These are phyloP conservation scores for Danaus melanippus DNA, from an alignment of 1,140 invertebrate genomes.

Conservation along the genomic window DNA sequence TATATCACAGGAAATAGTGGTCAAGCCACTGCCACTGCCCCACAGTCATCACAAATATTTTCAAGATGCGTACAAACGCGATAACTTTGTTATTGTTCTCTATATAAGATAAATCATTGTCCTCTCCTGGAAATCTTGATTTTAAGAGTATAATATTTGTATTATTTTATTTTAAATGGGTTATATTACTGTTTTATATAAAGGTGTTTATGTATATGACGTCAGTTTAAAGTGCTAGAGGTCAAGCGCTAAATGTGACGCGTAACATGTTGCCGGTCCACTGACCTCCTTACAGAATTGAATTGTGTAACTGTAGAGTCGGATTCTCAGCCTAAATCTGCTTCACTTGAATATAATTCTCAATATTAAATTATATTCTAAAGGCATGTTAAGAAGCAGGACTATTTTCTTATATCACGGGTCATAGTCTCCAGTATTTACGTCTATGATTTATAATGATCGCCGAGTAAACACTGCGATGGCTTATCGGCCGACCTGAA, in stretches of 20 bases:
- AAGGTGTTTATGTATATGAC: too few species aligned
- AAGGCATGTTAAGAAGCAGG: constrained; percentile 4
- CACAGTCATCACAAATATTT: constrained; percentile 37
- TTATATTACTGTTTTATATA: too few species aligned
- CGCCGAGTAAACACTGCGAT: constrained; percentile 38
- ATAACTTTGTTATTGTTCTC: constrained; percentile 37
- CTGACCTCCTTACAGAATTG: constrained; percentile 27
- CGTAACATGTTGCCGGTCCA: constrained; percentile 23
- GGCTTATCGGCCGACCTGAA: constrained; percentile 46
- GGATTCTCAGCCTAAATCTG: constrained; percentile 20
- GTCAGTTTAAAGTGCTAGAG: too few species aligned
- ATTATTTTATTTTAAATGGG: too few species aligned
- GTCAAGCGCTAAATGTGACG: too few species aligned
- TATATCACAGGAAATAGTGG: constrained; percentile 52
- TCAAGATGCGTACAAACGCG: constrained; percentile 23
- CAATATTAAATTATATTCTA: background rate
- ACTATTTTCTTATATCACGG: constrained; percentile 37
- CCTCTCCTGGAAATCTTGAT: too few species aligned
- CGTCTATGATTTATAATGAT: constrained; percentile 58
- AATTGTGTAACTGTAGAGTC: constrained; percentile 27
- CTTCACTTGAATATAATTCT: constrained; percentile 10
- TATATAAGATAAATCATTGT: constrained; percentile 14
- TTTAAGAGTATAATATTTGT: too few species aligned
- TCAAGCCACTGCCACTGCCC: constrained; percentile 35
- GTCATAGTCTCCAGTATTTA: constrained; percentile 44